Evolutionary conservation across 2,888 invertebrate species (phyloP), one percentile per base, ranked within the genome.

Genomic region (Leptinotarsa rubiginosa): DNA sequence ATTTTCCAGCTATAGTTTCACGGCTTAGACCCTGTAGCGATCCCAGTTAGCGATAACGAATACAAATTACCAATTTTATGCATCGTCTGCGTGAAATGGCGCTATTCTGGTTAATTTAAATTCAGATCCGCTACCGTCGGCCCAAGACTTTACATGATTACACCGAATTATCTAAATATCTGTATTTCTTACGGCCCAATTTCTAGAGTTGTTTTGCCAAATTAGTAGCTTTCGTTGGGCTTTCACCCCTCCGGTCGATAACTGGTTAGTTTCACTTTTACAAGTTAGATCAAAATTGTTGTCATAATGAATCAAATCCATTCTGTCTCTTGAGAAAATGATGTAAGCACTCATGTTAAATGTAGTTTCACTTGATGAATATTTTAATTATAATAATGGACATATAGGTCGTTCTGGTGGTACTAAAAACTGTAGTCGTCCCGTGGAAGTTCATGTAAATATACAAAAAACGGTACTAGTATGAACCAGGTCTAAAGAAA

Each of bases 41-140:
- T 56, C 22, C 56, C 56, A 56, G 25, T 56, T 56, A 56, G 56
- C 56, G 56, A 56, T 56, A 56, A 56, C 56, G 56, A 56, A 56
- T 56, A 13, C 20, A 16, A 56, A 56, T 56, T 15, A 56, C 56
- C 56, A 25, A 56, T 56, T 25, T 56, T 20, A 56, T 56, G 22
- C 56, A 22, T 3, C 22, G 56, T 56, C 12, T 56, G 56, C 56
- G 4, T 56, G 56, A 56, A 56, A 56, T 22, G 4, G 56, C 56
- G 16, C 22, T 15, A 25, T 56, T 56, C 20, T 22, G 25, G 20
- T 22, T 22, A 56, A 56, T 56, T 22, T 56, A 56, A 56, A 56
- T 56, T 56, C 56, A 20, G 16, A 56, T 56, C 25, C 56, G 56
- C 22, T 56, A 56, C 22, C 56, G 25, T 22, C 25, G 22, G 56